These are phyloP conservation scores for Stichopus horrens DNA, from an alignment of 53 echinoderm and acorn worm genomes.

Conservation along the genomic window DNA sequence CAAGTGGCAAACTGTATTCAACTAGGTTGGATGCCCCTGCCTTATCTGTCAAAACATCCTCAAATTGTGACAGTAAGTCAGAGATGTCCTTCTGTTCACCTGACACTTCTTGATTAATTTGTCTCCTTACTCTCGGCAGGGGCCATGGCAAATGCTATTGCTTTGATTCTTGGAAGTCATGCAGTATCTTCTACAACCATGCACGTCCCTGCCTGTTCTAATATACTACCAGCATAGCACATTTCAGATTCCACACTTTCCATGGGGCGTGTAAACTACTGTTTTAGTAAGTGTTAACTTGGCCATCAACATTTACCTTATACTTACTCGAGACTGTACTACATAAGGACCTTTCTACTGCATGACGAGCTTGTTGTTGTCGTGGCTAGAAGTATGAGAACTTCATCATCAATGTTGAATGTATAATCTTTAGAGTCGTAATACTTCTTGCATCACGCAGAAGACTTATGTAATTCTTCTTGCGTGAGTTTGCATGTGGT, in stretches of 20 bases:
- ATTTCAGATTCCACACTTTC: no score
- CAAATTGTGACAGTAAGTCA: neutral
- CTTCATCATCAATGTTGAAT: constrained; percentile 38
- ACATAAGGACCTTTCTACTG: constrained; percentile 40
- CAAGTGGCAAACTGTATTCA: neutral
- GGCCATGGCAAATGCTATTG: no score
- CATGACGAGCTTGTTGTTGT: constrained; percentile 44
- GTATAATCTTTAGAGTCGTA: constrained; percentile 35
- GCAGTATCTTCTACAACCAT: no score
- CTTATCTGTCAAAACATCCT: neutral
- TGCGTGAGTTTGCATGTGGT: constrained; percentile 52
- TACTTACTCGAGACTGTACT: neutral
- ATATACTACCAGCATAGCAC: no score
- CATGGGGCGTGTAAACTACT: no score
- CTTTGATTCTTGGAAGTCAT: no score
- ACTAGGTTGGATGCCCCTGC: neutral
- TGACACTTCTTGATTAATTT: no score
- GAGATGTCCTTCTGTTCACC: neutral
- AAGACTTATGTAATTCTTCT: constrained; percentile 37
- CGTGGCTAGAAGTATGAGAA: constrained; percentile 45
- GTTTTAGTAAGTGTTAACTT: no score
- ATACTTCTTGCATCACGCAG: constrained; percentile 19
- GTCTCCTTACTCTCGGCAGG: no score
- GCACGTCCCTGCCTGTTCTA: no score
- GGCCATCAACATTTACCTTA: no score